A percentile compares a stretch with the other conserved stretches of the same genome.
phyloP scores from a whole-genome alignment of 2,888 invertebrate species.

The Pharmacophagus antenor region DNA sequence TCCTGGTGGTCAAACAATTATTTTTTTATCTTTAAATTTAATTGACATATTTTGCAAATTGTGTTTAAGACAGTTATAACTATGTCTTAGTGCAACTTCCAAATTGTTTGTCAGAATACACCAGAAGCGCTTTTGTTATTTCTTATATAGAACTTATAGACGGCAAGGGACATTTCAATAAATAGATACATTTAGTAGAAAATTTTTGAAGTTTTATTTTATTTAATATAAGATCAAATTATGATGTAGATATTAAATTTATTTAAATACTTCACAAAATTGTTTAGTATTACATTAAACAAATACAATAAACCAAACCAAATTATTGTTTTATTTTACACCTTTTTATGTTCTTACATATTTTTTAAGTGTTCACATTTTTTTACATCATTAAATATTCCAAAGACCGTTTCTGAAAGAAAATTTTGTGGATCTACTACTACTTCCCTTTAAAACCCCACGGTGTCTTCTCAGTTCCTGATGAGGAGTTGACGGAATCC shows the following conservation, averaged over 20 bases:
- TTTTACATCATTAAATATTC: no score
- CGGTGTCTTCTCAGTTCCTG: no score
- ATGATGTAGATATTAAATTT: constrained; percentile 22
- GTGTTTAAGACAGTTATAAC: background rate
- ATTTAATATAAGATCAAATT: constrained; percentile 20
- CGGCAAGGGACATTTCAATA: constrained; percentile 21
- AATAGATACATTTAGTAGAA: constrained; percentile 12
- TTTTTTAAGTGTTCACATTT: background rate
- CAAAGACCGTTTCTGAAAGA: no score
- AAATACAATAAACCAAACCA: constrained; percentile 19
- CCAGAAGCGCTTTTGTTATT: constrained; percentile 4
- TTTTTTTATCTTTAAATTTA: background rate
- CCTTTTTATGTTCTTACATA: background rate
- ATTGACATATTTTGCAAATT: background rate
- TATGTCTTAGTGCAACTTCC: background rate
- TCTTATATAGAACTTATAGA: constrained; percentile 1
- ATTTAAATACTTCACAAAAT: constrained; percentile 16
- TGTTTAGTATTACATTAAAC: constrained; percentile 19
- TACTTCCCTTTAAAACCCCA: no score
- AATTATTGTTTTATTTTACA: constrained; percentile 18
- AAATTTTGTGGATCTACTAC: no score
- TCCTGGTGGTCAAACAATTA: constrained; percentile 37
- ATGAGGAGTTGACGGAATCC: no score
- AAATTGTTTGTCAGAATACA: background rate
- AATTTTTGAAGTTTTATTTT: constrained; percentile 18